These are phyloP conservation scores for human DNA, from an alignment of 2,113 vertebrate genomes.

Conservation along the genomic window GRCh38 chr14:78035501-78036000, in stretches of 20 bases:
- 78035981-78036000: not conserved
- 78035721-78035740: not conserved
- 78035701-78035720: not conserved
- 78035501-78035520: not conserved
- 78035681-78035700: not conserved
- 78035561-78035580: not conserved
- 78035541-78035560: not conserved
- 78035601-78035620: not conserved
- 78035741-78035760: not conserved
- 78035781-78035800: too few relatives aligned
- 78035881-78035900: not conserved
- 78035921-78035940: not conserved
- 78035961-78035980: not conserved
- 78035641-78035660: not conserved
- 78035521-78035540: not conserved
- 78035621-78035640: not conserved
- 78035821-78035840: rapidly evolving
- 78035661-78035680: not conserved
- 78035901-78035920: not conserved
- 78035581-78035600: not conserved
- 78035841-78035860: not conserved
- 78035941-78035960: not conserved
- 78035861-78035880: not conserved
- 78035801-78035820: not conserved
- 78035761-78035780: not conserved